Conservation (phyloP, 2,888 invertebrate species). For the Standfussiana lucernea region DNA sequence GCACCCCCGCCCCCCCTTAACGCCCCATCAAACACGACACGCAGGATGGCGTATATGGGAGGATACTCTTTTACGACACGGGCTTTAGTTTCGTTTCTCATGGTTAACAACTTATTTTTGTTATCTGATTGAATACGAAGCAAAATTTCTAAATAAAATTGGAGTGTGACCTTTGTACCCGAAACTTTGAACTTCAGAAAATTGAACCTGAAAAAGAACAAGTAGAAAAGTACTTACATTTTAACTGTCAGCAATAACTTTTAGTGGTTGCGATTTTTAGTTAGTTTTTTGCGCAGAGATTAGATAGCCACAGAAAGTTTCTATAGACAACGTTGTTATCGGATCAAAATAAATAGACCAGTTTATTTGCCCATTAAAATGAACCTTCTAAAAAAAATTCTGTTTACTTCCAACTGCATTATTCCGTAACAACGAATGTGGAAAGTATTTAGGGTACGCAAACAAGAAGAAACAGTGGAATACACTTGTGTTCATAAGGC, state of each 20-base stretch:
- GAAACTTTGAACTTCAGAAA: constrained; percentile 42
- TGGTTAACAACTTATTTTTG: constrained; percentile 34
- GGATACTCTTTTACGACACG: constrained; percentile 64
- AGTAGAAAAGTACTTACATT: constrained; percentile 2
- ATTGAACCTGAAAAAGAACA: constrained; percentile 15
- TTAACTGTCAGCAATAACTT: constrained; percentile 32
- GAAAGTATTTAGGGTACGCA: constrained; percentile 54
- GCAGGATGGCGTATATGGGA: constrained; percentile 57
- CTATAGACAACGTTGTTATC: constrained; percentile 35
- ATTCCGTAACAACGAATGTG: constrained; percentile 43
- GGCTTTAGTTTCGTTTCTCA: constrained; percentile 57
- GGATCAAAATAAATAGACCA: constrained; percentile 46
- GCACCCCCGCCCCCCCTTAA: constrained; percentile 65
- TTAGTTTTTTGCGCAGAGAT: constrained; percentile 32
- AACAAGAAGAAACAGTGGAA: constrained; percentile 58
- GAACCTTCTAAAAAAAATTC: constrained; percentile 35
- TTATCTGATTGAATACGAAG: constrained; percentile 31
- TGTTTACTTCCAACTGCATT: constrained; percentile 41
- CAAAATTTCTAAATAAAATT: constrained; percentile 21
- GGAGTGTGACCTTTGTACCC: not conserved
- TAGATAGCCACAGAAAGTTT: constrained; percentile 44
- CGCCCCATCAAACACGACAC: constrained; percentile 66
- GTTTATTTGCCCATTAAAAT: constrained; percentile 28
- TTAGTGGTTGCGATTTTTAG: constrained; percentile 30
- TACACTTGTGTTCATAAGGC: constrained; percentile 67